Base-by-base conservation (phyloP, 2,888 invertebrate species). In the Lepidochrysops patricia region DNA sequence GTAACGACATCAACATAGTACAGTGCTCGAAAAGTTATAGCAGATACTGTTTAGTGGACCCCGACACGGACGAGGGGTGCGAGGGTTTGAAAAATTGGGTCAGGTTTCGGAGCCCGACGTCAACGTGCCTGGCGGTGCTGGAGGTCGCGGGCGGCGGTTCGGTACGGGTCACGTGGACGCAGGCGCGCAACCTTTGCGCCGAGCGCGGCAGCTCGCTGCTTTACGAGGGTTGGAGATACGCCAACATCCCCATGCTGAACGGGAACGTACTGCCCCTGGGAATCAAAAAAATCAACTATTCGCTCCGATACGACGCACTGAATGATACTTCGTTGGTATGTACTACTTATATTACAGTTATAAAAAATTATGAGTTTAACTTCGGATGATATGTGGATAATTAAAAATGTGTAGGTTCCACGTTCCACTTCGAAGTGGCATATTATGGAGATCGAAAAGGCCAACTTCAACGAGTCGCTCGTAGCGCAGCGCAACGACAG, bases 191-290 rank as follows among this genome's bases (percentile, higher is more conserved):
- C 2, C 62, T 81, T 19, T 89, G 88, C 67, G 66, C 67, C 2
- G 76, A 72, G 27, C 70, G 71, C 60, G 77, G 76, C 1, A 83
- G 80, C 0, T 74, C 78, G 0, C 67, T 90, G 1, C 62, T 89
- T 13, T 80, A 82, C 35, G 76, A 73, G 27, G 90, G 89, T 0
- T 90, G 89, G 86, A 74, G 79, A 59, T 87, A 86, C 62, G 76
- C 83, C 0, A 89, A 86, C 61, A 72, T 77, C 63, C 77, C 76
- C 0, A 57, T 69, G 26, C 65, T 80, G 4, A 58, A 62, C 2
- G 67, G 65, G 43, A 69, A 73, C 52, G 72, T 71, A 5, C 76
- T 77, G 58, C 89, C 89, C 0, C 63, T 86, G 60, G 84, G 82
- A 1, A 70, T 87, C 1, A 68, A 75, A 6, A 74, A 76, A 66